phyloP scores from a whole-genome alignment of 2,888 invertebrate genomes.

The Diploptera punctata region DNA sequence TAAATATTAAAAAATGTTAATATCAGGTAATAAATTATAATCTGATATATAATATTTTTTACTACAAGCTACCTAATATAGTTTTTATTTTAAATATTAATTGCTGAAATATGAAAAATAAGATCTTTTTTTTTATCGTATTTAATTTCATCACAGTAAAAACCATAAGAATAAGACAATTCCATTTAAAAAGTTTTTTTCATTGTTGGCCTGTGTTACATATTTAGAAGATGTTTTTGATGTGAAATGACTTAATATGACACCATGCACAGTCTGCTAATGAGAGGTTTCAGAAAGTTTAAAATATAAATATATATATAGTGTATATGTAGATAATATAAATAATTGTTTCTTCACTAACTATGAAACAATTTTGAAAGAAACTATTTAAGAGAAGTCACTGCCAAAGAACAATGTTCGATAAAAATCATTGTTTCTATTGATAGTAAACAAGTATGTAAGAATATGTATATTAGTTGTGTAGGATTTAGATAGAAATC shows the following conservation, averaged over 20 bases:
- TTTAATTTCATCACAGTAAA: too few species aligned
- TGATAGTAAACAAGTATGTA: slow-evolving; percentile 21
- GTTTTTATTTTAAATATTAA: too few species aligned
- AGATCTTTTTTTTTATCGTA: too few species aligned
- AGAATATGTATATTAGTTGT: slow-evolving; percentile 19
- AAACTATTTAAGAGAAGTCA: slow-evolving; percentile 27
- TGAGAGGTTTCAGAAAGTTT: slow-evolving; percentile 14
- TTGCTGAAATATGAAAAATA: too few species aligned
- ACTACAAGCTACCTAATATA: too few species aligned
- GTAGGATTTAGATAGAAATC: slow-evolving; percentile 14
- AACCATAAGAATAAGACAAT: too few species aligned
- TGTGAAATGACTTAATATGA: slow-evolving; percentile 15
- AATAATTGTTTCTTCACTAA: slow-evolving; percentile 26
- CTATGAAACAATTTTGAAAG: slow-evolving; percentile 26
- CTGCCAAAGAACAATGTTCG: slow-evolving; percentile 24
- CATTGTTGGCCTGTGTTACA: too few species aligned
- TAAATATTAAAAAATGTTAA: too few species aligned
- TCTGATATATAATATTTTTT: too few species aligned
- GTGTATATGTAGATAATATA: slow-evolving; percentile 4
- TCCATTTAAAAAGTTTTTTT: too few species aligned
- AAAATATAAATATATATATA: slow-evolving; percentile 11
- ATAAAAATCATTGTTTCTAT: slow-evolving; percentile 27
- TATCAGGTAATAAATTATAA: too few species aligned
- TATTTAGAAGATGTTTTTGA: not conserved
- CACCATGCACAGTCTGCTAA: slow-evolving; percentile 30